Evolutionary conservation across 2,797 vertebrate genomes (phyloP).

Genomic region (Fratercula arctica): DNA sequence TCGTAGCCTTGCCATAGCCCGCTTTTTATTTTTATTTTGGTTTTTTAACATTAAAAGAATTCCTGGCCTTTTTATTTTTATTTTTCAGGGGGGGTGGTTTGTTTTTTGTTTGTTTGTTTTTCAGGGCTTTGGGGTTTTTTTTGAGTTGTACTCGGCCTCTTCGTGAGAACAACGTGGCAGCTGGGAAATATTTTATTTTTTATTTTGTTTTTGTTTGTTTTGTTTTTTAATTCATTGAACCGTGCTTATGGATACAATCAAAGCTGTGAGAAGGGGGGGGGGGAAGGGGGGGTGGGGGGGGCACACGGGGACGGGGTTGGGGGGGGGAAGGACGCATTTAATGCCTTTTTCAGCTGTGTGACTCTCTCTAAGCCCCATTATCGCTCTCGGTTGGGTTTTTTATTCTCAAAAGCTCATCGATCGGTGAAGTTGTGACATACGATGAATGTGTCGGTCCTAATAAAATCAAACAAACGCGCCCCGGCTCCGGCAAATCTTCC

Average conservation of each 20-base stretch:
- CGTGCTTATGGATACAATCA: conserved; percentile 58
- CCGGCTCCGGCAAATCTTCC: not conserved
- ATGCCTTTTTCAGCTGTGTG: conserved; percentile 34
- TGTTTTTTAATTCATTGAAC: not conserved
- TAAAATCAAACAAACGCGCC: conserved; percentile 57
- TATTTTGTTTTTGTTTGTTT: not conserved
- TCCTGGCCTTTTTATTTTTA: conserved; percentile 39
- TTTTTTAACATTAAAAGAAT: conserved; percentile 73
- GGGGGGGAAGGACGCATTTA: conserved; percentile 18
- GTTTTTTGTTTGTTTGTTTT: too few relatives aligned
- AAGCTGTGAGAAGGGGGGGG: conserved; percentile 53
- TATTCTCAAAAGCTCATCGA: conserved; percentile 45
- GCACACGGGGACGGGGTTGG: too few relatives aligned
- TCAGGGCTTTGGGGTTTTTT: not conserved
- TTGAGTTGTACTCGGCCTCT: conserved; percentile 47
- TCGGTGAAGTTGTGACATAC: conserved; percentile 69
- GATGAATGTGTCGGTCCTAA: conserved; percentile 73
- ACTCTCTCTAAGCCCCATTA: not conserved
- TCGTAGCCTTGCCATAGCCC: conserved; percentile 73
- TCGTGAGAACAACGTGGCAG: not conserved
- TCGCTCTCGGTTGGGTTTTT: not conserved
- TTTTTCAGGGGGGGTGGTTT: too few relatives aligned
- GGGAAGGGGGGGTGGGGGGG: not conserved
- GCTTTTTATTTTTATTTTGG: conserved; percentile 34
- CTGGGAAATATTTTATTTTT: not conserved